Evolutionary conservation across 2,888 invertebrate genomes (phyloP).

Genomic region (Andrena minutula): DNA sequence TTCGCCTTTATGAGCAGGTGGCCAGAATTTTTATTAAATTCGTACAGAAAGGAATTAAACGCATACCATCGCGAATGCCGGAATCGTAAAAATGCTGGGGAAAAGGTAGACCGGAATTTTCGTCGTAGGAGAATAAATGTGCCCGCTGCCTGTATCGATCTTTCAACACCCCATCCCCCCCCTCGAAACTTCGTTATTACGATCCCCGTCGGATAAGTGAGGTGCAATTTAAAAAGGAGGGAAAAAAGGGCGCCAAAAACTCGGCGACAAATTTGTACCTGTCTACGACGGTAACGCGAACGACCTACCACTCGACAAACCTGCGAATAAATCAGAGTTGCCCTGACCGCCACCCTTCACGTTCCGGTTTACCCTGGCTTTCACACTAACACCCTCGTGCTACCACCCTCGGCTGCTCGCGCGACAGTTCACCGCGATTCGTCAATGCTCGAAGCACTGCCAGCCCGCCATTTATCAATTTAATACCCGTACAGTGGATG

Average conservation of each 20-base stretch:
- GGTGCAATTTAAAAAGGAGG: constrained; percentile 26
- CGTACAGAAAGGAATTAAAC: neutral
- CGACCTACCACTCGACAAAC: constrained; percentile 49
- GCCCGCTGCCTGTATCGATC: constrained; percentile 19
- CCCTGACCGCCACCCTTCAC: constrained; percentile 61
- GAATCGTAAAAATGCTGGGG: neutral
- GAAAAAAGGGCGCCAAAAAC: constrained; percentile 41
- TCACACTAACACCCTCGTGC: constrained; percentile 50
- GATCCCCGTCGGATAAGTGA: constrained; percentile 29
- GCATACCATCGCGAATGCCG: neutral
- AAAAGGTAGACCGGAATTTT: constrained; percentile 8
- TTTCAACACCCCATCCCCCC: neutral
- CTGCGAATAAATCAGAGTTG: constrained; percentile 63
- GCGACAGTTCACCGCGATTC: constrained; percentile 69
- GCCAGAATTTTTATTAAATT: constrained; percentile 4
- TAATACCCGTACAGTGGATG: constrained; percentile 72
- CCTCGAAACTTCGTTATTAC: constrained; percentile 25
- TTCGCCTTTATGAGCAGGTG: neutral
- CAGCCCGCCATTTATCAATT: constrained; percentile 76
- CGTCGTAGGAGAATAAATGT: constrained; percentile 7
- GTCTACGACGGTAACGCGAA: constrained; percentile 52
- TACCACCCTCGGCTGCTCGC: constrained; percentile 41
- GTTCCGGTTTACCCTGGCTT: constrained; percentile 62
- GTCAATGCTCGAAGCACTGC: constrained; percentile 73
- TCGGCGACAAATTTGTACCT: constrained; percentile 49